Evolutionary conservation across 2,797 vertebrate species (phyloP), one percentile per base, ranked within the genome.

Genomic region (Ibycter americanus): DNA sequence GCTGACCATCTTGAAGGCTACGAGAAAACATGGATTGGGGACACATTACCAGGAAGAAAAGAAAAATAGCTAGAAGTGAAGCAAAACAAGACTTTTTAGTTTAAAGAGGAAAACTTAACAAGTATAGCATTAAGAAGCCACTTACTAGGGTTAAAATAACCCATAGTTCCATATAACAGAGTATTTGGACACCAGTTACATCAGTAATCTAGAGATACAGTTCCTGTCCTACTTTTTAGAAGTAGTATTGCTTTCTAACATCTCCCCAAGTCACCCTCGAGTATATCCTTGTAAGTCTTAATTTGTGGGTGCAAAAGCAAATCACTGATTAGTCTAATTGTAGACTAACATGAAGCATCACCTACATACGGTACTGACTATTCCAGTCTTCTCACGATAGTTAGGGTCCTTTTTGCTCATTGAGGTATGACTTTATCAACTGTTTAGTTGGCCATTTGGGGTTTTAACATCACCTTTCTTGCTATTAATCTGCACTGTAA

Each of bases 1-100:
- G 99, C 98, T 99, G 99, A 98, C 99, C 99, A 99, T 99, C 99
- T 99, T 99, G 99, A 99, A 99, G 99, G 99, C 99, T 99, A 99
- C 78, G 95, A 98, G 93, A 98, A 98, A 98, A 98, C 97, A 98
- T 3, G 98, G 96, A 98, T 98, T 97, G 97, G 97, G 98, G 96
- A 98, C 96, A 98, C 91, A 97, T 98, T 98, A 98, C 98, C 97
- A 97, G 98, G 97, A 97, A 97, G 98, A 97, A 98, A 67, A 94
- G 95, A 96, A 97, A 97, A 96, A 94, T 2, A 97, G 92, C 96
- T 81, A 94, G 93, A 97, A 96, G 96, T 94, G 97, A 98, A 96
- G 95, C 82, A 98, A 97, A 96, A 96, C 7, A 97, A 94, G 97
- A 94, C 34, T 65, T 88, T 94, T 82, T 83, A 67, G 16, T 65